These are phyloP conservation scores for Cecidostiba fungosa DNA, from an alignment of 2,888 invertebrate species.

Conservation along the genomic window DNA sequence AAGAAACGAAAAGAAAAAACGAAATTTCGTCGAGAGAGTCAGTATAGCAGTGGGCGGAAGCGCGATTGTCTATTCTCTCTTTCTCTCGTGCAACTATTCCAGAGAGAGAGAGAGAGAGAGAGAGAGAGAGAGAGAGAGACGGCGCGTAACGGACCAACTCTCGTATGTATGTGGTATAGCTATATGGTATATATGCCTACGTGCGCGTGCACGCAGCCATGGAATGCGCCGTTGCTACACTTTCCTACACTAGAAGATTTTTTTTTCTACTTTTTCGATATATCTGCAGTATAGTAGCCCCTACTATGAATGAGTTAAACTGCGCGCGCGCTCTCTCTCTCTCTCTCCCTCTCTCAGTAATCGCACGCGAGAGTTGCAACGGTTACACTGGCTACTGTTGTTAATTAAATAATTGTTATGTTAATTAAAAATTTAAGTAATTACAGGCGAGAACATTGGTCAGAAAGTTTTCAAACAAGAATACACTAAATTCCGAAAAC, in stretches of 20 bases:
- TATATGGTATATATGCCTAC: not conserved
- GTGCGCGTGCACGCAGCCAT: not conserved
- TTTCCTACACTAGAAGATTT: not conserved
- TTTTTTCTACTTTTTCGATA: not conserved
- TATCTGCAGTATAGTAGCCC: not conserved
- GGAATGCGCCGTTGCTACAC: not conserved
- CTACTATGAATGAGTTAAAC: not conserved
- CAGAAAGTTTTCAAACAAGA: too few relatives aligned
- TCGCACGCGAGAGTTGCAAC: not conserved
- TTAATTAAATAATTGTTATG: too few relatives aligned
- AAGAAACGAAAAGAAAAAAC: not conserved
- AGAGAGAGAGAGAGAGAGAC: too few relatives aligned
- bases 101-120: not conserved
- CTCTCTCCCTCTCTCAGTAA: too few relatives aligned
- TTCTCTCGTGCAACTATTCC: constrained; percentile 9
- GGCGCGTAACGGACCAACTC: not conserved
- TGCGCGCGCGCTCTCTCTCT: not conserved
- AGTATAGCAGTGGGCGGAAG: not conserved
- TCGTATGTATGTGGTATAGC: too few relatives aligned
- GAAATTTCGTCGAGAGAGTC: not conserved
- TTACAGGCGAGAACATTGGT: too few relatives aligned
- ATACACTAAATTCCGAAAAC: too few relatives aligned
- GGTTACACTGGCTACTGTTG: not conserved
- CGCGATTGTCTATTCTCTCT: not conserved
- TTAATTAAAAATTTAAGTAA: not conserved